Evolutionary conservation across 2,888 invertebrate genomes (phyloP), one percentile per base, ranked within the genome.

Genomic region (Epistrophella euchroma): DNA sequence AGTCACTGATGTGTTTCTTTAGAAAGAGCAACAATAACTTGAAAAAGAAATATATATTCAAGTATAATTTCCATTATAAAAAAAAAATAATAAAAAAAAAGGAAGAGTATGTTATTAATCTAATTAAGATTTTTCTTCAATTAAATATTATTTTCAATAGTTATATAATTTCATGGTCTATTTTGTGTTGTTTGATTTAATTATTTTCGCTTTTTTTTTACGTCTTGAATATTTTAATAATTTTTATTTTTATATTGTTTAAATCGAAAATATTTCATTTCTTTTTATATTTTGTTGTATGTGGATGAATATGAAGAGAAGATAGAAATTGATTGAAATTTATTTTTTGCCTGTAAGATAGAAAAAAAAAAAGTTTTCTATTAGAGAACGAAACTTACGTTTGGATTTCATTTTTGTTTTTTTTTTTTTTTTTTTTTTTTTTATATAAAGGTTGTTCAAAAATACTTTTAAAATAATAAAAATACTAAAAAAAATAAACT

Each of bases 311-410:
- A 82, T 82, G 86, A 78, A 86, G 86, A 86, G 86, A 86, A 86
- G 86, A 86, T 74, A 86, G 82, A 86, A 78, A 86, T 86, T 86
- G 86, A 82, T 85, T 81, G 82, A 82, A 82, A 86, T 86, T 86
- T 86, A 86, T 82, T 86, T 86, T 86, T 86, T 86, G 82, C 86
- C 86, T 86, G 86, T 82, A 86, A 86, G 86, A 86, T 86, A 86
- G 86, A 86, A 86, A 86, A 86, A n/a, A 84, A 83, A 84, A 77
- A 76, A 68, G 50, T 84, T 83, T 73, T 86, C 77, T 82, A 82
- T 86, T 86, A 86, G 86, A 82, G 77, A 86, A 64, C 71, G 74
- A 77, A 86, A 86, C 82, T 81, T 86, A 85, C 45, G 81, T 77
- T 78, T 60, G n/a, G 1, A 82, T 82, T 70, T 56, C 64, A 56